Percentiles rank a stretch among this genome's conserved stretches.
Evolutionary conservation across 2,797 vertebrate genomes (phyloP).

Genomic region (Sarcophilus harrisii): DNA sequence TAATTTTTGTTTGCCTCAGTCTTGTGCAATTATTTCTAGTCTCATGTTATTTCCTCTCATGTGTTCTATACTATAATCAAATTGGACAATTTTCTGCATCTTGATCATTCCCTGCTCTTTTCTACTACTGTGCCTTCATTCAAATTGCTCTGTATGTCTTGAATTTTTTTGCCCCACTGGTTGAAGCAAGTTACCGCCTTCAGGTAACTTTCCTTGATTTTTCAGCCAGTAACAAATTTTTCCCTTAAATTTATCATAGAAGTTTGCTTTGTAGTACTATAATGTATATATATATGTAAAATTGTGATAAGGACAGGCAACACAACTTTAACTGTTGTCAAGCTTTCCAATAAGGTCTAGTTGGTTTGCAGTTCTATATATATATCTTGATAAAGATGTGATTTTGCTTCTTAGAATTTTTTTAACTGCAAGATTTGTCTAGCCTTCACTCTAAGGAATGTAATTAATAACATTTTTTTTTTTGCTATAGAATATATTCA

Average conservation of each 20-base stretch:
- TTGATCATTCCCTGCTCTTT: not conserved
- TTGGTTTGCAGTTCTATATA: not conserved
- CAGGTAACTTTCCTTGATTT: not conserved
- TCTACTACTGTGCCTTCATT: not conserved
- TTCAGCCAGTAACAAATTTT: not conserved
- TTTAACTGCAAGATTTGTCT: not conserved
- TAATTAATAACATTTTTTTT: not conserved
- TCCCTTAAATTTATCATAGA: not conserved
- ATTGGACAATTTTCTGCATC: not conserved
- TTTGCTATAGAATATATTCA: not conserved
- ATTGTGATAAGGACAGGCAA: not conserved
- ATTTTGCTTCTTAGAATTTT: not conserved
- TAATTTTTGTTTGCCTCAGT: not conserved
- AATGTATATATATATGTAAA: not conserved
- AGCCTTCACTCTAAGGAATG: not conserved
- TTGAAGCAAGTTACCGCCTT: not conserved
- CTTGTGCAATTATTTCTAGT: not conserved
- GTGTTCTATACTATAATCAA: not conserved
- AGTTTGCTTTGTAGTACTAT: not conserved
- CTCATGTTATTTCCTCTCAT: not conserved
- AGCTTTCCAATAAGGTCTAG: not conserved
- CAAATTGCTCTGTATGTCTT: not conserved
- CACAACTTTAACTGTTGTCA: not conserved
- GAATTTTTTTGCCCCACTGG: not conserved
- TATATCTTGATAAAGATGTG: not conserved